Evolutionary conservation across 1,140 invertebrate species (phyloP), one percentile per base, ranked within the genome.

Genomic region (Drosophila tropicalis): DNA sequence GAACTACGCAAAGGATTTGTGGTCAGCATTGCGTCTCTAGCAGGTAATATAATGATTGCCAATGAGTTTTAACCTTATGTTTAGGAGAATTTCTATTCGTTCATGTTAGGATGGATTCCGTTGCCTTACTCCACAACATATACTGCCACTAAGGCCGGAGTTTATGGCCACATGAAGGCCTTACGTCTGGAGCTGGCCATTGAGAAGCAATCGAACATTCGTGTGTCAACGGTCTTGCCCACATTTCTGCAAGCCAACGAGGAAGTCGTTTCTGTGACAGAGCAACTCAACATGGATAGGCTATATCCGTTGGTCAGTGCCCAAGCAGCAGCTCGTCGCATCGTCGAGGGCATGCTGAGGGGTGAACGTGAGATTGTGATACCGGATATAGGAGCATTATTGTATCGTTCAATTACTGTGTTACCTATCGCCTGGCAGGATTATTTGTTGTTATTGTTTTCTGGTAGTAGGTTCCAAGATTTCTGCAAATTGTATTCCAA

Each of bases 11-110:
- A 94, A 54, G 97, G 97, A 0, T 97, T 98, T 71, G 94, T 98
- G 39, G 96, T 98, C 0, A 97, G 95, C 1, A 94, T 98, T 22
- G 95, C 97, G 0, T 97, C 96, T 41, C 92, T 96, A 15, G 96
- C 97, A 29, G 97, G 97, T 89, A 29, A 66, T 62, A 40, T 9
- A 32, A 1, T 4, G 10, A 6, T 32, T 40, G 1, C 44, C n/a
- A 22, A 10, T 10, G 17, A 6, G 3, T 39, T 12, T 12, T 1
- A 12, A 12, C 12, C 36, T 19, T n/a, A 57, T 13, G 2, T 2
- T 17, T 10, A n/a, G 2, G 0, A 19, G 9, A 62, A 19, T 1
- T 9, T 25, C 2, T 34, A 12, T 36, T 32, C 0, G 2, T 40
- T 0, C 7, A 13, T 29, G 12, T 4, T 22, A 90, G 84, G 47